Evolutionary conservation across 1,140 invertebrate species (phyloP), one percentile per base, ranked within the genome.

Genomic region (Penaeus indicus): DNA sequence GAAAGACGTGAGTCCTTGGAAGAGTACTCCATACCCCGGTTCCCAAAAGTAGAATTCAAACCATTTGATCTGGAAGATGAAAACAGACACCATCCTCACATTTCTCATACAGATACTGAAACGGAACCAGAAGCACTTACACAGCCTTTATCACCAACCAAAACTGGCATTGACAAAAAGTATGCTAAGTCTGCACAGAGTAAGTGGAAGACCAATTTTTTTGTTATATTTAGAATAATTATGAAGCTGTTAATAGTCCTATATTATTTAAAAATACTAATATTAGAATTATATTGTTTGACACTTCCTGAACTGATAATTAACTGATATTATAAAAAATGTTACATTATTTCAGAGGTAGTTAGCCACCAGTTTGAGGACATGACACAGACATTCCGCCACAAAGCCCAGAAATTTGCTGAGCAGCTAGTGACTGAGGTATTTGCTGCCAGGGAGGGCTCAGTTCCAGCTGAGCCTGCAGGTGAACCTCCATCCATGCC

Each of bases 361-460:
- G 95, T 95, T 60, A 93, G 94, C 27, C 94, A 94, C 90, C 94
- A 95, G 90, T 95, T 95, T 93, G 94, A 93, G 84, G 94, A 95
- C 79, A 95, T 96, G 95, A 95, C 94, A 42, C 94, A 94, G 80
- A 94, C 94, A 86, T 96, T 96, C 92, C 95, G 95, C 90, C 94
- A 94, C 11, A 96, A 95, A 92, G 95, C 95, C 3, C 95, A 96
- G 92, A 94, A 95, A 90, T 96, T 96, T 91, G 94, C 95, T 27
- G 93, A 94, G 72, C 95, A 96, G 84, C 94, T 96, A 32, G 94
- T 95, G 91, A 93, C 90, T 32, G 90, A 91, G 79, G 85, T 91
- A 54, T 85, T 91, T 88, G 89, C 89, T 86, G 85, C 90, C 81
- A 91, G 85, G 67, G 91, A 91, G 60, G 90, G 85, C n/a, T 77